Conservation (phyloP, 2,113 vertebrate species). For the Paramormyrops kingsleyae region DNA sequence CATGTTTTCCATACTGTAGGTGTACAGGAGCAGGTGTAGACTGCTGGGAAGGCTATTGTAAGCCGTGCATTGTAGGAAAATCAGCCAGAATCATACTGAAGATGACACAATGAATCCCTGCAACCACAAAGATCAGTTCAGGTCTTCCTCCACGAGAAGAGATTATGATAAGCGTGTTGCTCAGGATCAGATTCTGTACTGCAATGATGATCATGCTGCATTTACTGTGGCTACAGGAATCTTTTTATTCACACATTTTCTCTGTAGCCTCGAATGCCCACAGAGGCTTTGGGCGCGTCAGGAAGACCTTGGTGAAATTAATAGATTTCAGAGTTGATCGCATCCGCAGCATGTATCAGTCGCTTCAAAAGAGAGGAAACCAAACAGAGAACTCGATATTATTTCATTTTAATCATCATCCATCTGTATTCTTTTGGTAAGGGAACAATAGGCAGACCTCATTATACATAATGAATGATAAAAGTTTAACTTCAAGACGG, state of each 20-base stretch:
- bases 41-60: constrained; percentile 42
- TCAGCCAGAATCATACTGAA: constrained; percentile 33
- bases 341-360: neutral
- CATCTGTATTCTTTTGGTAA: neutral
- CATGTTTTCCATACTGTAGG: constrained; percentile 28
- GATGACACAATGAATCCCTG: constrained; percentile 46
- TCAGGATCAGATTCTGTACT: constrained; percentile 17
- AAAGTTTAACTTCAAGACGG: neutral
- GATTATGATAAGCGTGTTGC: constrained; percentile 17
- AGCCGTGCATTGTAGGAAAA: constrained; percentile 44
- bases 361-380: neutral
- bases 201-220: neutral
- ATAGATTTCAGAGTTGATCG: neutral
- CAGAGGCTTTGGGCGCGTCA: no score
- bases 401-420: neutral
- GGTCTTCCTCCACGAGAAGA: constrained; percentile 22
- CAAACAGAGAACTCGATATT: neutral
- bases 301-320: neutral
- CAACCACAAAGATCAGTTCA: constrained; percentile 40
- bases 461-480: neutral
- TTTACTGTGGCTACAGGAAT: constrained; percentile 13
- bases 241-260: constrained; percentile 33
- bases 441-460: neutral
- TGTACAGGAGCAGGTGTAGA: constrained; percentile 18
- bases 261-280: constrained; percentile 11